Evolutionary conservation across 2,888 invertebrate species (phyloP).

Genomic region (Brenthis daphne): DNA sequence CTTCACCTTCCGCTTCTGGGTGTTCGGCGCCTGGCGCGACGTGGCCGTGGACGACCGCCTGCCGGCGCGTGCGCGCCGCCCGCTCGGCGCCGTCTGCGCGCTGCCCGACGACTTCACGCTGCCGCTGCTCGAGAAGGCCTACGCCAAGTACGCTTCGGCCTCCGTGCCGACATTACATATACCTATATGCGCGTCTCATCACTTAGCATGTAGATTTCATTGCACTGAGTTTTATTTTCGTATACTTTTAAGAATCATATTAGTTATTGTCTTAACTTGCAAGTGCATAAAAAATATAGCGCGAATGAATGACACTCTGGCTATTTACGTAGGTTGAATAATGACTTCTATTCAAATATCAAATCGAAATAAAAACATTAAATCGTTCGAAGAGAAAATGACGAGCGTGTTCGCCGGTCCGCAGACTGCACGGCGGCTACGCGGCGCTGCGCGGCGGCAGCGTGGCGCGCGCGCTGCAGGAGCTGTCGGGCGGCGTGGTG

Average conservation of each 20-base stretch:
- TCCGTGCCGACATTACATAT: too few species aligned
- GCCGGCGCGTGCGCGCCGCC: constrained; percentile 85
- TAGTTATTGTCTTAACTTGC: too few species aligned
- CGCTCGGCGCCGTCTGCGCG: constrained; percentile 81
- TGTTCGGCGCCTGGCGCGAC: constrained; percentile 90
- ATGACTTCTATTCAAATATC: too few species aligned
- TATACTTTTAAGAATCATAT: not conserved
- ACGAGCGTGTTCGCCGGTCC: too few species aligned
- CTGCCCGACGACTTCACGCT: constrained; percentile 86
- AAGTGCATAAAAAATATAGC: too few species aligned
- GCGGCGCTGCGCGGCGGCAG: constrained; percentile 75
- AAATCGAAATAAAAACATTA: too few species aligned
- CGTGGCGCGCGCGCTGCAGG: constrained; percentile 86
- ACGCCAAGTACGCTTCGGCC: constrained; percentile 84
- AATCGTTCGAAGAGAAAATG: too few species aligned
- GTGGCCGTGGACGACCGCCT: constrained; percentile 89
- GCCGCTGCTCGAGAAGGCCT: constrained; percentile 90
- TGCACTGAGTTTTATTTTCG: not conserved
- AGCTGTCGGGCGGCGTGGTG: constrained; percentile 88
- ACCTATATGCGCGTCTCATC: too few species aligned
- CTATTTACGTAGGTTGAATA: too few species aligned
- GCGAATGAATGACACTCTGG: too few species aligned
- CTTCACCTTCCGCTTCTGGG: constrained; percentile 89
- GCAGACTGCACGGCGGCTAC: constrained; percentile 80
- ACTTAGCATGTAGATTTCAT: not conserved